A percentile compares a stretch with the other conserved stretches of the same genome.
These are phyloP conservation scores for Spodoptera picta DNA, from an alignment of 2,888 invertebrate genomes.

Conservation along the genomic window DNA sequence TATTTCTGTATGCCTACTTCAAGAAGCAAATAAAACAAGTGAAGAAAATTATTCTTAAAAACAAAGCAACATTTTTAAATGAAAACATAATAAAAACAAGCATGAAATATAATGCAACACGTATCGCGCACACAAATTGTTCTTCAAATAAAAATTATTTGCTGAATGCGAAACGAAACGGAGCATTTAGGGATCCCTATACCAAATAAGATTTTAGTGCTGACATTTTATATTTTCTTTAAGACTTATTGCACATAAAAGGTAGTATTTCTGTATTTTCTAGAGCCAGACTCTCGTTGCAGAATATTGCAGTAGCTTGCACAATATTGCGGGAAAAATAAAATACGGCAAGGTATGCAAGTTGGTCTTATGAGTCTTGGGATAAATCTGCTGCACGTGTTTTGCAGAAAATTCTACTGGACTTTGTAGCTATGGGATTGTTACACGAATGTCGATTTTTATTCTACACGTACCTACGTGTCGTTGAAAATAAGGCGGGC, in stretches of 20 bases:
- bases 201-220: conserved; percentile 15
- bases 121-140: conserved; percentile 59
- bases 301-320: conserved; percentile 21
- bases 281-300: conserved; percentile 11
- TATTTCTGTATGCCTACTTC: too few relatives aligned
- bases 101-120: conserved; percentile 48
- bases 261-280: conserved; percentile 14
- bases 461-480: too few relatives aligned
- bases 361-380: conserved; percentile 1
- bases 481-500: too few relatives aligned
- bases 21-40: too few relatives aligned
- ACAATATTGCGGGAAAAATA: conserved; percentile 22
- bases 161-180: conserved; percentile 41
- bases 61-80: conserved; percentile 1
- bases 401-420: background rate
- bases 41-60: too few relatives aligned
- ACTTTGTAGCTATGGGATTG: too few relatives aligned
- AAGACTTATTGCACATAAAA: conserved; percentile 15
- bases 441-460: too few relatives aligned
- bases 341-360: conserved; percentile 5
- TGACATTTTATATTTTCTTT: conserved; percentile 14
- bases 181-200: conserved; percentile 34
- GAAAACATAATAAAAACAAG: conserved; percentile 43
- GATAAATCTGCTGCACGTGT: conserved; percentile 4
- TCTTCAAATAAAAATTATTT: conserved; percentile 58